Evolutionary conservation across 2,888 invertebrate genomes (phyloP).

Genomic region (Cosmorhoe ocellata): DNA sequence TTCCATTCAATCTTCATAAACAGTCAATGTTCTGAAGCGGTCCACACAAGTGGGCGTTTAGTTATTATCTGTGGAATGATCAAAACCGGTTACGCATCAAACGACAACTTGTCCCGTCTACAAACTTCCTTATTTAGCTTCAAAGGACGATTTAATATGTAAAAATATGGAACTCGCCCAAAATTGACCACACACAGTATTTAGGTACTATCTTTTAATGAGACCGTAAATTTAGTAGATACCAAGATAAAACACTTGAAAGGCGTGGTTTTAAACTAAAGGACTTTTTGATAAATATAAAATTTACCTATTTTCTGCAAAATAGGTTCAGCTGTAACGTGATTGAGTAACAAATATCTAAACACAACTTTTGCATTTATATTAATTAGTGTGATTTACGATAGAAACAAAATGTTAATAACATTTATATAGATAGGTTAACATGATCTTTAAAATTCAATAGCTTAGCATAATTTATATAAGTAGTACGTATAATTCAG

Average conservation of each 20-base stretch:
- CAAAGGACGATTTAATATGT: slow-evolving; percentile 17
- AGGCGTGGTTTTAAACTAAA: no score
- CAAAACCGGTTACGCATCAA: slow-evolving; percentile 22
- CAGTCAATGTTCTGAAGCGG: slow-evolving; percentile 13
- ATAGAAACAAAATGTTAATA: no score
- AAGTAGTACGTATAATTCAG: no score
- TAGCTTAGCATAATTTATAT: no score
- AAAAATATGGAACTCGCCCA: slow-evolving; percentile 18
- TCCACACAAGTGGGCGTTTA: slow-evolving; percentile 20
- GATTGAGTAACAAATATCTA: no score
- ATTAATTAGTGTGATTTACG: no score
- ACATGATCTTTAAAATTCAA: no score
- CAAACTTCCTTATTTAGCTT: slow-evolving; percentile 21
- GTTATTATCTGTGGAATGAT: slow-evolving; percentile 14
- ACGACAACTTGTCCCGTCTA: slow-evolving; percentile 8
- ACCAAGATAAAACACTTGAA: slow-evolving; percentile 35
- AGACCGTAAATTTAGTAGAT: slow-evolving; percentile 34
- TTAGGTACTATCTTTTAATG: slow-evolving; percentile 36
- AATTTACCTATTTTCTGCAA: no score
- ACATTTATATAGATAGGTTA: no score
- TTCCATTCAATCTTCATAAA: slow-evolving; percentile 11
- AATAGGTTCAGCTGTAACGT: no score
- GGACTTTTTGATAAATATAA: no score
- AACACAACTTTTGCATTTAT: no score
- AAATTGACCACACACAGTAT: slow-evolving; percentile 42